Evolutionary conservation across 2,113 vertebrate species (phyloP), one percentile per base, ranked within the genome.

Genomic region (Dipodomys stephensi): DNA sequence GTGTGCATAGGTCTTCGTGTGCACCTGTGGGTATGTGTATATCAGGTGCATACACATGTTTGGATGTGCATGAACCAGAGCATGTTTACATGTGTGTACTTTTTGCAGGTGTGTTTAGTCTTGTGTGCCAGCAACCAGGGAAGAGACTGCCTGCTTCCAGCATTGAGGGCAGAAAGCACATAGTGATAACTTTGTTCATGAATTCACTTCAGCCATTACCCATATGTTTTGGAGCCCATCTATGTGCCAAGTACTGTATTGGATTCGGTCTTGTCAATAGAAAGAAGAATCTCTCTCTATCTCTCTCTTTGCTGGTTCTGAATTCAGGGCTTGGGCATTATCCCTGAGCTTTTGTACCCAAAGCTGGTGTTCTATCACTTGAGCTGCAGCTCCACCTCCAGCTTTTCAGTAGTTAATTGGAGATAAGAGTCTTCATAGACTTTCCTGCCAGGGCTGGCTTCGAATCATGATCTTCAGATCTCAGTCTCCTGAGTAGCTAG

Each of bases 121-220:
- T 23, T 2, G 3, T n/a, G 67, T 76, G 65, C 46, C 69, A 67
- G 46, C 39, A 27, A 32, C 28, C 62, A 1, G 22, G 11, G n/a
- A 35, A 16, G 71, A 85, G 76, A 60, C 74, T 94, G 62, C 30
- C 5, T 71, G 25, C 10, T 28, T 79, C 46, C 80, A 73, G 46
- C 44, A n/a, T 4, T 80, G 7, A 9, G 57, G 44, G 57, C 28
- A 68, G 91, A 71, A 79, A 20, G n/a, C 20, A 15, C 27, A 6
- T 8, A 18, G 0, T 22, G 81, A 57, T 25, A 39, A 35, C 57
- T 30, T 57, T 28, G n/a, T 46, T 62, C 22, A 0, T 77, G 28
- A 85, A 18, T 94, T 79, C 57, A 10, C 71, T n/a, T n/a, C 46
- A 19, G 28, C 10, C 44, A 57, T 90, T 84, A 39, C 35, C 90